phyloP scores from a whole-genome alignment of 1,140 invertebrate genomes.

The Calliphora vicina region DNA sequence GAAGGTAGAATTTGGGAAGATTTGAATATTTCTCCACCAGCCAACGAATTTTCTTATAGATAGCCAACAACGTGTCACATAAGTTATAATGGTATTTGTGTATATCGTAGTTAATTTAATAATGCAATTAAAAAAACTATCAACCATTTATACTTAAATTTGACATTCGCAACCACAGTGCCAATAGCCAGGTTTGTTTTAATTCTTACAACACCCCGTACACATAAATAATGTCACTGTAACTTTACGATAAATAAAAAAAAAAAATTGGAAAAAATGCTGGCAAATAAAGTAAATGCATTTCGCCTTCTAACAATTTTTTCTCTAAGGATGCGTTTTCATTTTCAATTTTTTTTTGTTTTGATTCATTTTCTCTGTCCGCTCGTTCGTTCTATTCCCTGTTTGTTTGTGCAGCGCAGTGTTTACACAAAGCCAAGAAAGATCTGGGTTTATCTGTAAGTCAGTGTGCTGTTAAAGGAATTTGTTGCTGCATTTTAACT shows the following conservation, averaged over 20 bases:
- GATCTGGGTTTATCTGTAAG: neutral
- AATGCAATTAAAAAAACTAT: too few species aligned
- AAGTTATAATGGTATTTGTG: too few species aligned
- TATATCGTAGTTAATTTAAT: too few species aligned
- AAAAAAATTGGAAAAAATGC: neutral
- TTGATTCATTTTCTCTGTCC: too few species aligned
- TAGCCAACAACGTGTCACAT: too few species aligned
- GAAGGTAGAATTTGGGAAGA: too few species aligned
- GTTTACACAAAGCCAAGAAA: neutral
- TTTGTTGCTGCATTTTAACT: neutral
- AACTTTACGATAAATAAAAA: neutral
- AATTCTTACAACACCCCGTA: neutral
- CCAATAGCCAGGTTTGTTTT: neutral
- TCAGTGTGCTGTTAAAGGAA: neutral
- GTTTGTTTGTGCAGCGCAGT: neutral
- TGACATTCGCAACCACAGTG: neutral
- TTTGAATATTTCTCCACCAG: too few species aligned
- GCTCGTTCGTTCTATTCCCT: neutral
- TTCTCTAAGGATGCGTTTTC: neutral
- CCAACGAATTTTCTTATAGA: too few species aligned
- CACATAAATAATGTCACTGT: conserved; percentile 9
- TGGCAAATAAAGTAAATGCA: conserved; percentile 3
- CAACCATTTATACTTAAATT: too few species aligned
- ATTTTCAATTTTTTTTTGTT: neutral
- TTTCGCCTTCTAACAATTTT: neutral